phyloP scores from a whole-genome alignment of 2,888 invertebrate genomes.

The Eudasyphora cyanicolor region DNA sequence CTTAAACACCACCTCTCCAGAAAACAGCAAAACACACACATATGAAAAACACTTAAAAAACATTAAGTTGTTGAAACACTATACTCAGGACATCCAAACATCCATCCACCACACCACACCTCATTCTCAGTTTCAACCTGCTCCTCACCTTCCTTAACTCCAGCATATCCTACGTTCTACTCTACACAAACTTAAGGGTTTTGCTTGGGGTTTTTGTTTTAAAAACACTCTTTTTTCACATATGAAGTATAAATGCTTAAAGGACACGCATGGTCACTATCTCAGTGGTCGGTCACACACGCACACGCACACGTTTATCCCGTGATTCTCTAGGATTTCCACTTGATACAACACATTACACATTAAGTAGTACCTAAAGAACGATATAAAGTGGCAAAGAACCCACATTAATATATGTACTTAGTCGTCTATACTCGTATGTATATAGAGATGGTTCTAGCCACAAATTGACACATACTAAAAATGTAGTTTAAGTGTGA shows the following conservation, averaged over 20 bases:
- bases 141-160: background rate
- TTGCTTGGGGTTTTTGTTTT: constrained; percentile 7
- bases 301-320: background rate
- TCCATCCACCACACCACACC: too few species aligned
- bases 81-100: background rate
- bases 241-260: constrained; percentile 14
- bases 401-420: too few species aligned
- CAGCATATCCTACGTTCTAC: background rate
- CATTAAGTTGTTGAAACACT: constrained; percentile 47
- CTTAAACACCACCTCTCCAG: constrained; percentile 3
- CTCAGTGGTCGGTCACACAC: too few species aligned
- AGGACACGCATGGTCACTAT: constrained; percentile 40
- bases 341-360: background rate
- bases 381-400: constrained; percentile 39
- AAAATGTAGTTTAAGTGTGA: constrained; percentile 14
- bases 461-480: constrained; percentile 28
- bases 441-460: background rate
- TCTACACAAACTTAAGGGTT: background rate
- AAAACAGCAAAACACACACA: background rate
- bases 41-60: constrained; percentile 30
- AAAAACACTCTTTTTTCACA: background rate
- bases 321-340: background rate
- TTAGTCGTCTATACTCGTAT: too few species aligned
- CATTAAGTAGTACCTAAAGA: too few species aligned
- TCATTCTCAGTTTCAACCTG: too few species aligned